Conservation (phyloP, 1,140 invertebrate genomes). For the Drosophila subobscura region DNA sequence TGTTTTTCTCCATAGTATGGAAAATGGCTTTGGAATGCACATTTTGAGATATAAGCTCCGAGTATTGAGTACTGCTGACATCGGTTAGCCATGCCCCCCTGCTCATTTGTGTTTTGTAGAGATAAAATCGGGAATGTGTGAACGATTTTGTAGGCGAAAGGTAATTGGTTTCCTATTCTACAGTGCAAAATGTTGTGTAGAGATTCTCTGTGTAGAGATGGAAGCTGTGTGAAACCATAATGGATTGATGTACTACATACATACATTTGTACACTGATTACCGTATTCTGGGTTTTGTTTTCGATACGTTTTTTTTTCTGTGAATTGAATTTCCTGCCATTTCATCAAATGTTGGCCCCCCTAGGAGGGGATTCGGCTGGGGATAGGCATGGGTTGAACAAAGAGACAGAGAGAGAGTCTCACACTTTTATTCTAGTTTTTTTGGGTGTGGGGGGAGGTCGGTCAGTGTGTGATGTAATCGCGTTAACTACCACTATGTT, state of each 20-base stretch:
- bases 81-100: no score
- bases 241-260: conserved; percentile 9
- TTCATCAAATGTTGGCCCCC: conserved; percentile 24
- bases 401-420: neutral
- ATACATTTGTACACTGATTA: conserved; percentile 1
- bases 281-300: conserved; percentile 37
- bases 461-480: conserved; percentile 67
- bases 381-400: conserved; percentile 22
- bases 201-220: neutral
- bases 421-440: conserved; percentile 2
- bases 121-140: no score
- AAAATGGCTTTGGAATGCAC: no score
- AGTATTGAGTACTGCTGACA: no score
- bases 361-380: conserved; percentile 34
- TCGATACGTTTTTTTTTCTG: conserved; percentile 33
- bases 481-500: conserved; percentile 43
- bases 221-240: conserved; percentile 5
- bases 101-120: no score
- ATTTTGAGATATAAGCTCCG: no score
- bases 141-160: no score
- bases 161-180: no score
- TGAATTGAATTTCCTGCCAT: conserved; percentile 81
- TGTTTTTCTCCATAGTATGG: no score
- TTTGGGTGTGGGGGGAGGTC: conserved; percentile 22
- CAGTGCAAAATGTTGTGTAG: no score